These are phyloP conservation scores for Meleagris gallopavo DNA, from an alignment of 2,113 vertebrate genomes.

Conservation along the genomic window DNA sequence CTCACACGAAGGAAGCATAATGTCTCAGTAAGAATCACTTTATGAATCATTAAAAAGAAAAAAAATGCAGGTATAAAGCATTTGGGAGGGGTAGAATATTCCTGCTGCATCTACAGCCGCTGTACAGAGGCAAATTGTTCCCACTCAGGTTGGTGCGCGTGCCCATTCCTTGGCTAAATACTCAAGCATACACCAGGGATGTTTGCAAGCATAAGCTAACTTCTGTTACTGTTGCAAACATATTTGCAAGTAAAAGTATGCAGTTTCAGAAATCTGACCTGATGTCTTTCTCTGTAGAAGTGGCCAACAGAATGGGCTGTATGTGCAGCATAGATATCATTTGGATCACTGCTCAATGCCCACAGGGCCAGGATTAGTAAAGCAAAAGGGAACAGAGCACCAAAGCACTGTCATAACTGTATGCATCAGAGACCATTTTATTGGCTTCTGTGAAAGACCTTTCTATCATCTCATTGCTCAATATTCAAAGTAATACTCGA, in stretches of 20 bases:
- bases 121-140: background rate
- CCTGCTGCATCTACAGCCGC: background rate
- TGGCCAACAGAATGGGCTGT: conserved; percentile 41
- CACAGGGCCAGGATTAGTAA: conserved; percentile 45
- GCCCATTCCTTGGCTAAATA: background rate
- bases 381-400: conserved; percentile 52
- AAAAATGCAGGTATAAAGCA: background rate
- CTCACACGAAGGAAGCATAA: background rate
- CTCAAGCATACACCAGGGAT: background rate
- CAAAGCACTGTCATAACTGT: conserved; percentile 24
- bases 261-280: background rate
- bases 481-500: conserved; percentile 30
- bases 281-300: background rate
- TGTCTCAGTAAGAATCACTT: background rate
- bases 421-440: conserved; percentile 33
- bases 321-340: background rate
- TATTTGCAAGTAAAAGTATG: background rate
- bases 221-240: background rate
- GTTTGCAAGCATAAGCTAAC: background rate
- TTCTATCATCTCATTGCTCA: conserved; percentile 58
- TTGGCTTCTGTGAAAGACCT: background rate
- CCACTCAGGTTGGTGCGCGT: background rate
- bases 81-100: background rate
- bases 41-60: background rate
- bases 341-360: conserved; percentile 46